Percentiles rank a stretch among this genome's conserved stretches.
These are phyloP conservation scores for Poecile montanus DNA, from an alignment of 2,797 vertebrate genomes.

Conservation along the genomic window DNA sequence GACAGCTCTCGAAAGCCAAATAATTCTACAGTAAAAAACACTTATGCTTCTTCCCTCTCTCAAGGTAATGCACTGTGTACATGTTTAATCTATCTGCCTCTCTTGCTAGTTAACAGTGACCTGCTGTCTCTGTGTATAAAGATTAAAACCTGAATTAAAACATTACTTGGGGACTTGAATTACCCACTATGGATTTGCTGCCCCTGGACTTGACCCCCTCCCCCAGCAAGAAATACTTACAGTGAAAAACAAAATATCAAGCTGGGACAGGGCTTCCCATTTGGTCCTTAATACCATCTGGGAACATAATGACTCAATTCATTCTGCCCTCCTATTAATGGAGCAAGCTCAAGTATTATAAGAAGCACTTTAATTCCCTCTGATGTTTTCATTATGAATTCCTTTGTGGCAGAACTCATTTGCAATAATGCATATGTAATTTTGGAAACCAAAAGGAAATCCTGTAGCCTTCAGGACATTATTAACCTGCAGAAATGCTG, in stretches of 20 bases:
- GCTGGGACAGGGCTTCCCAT: slow-evolving; percentile 35
- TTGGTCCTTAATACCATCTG: slow-evolving; percentile 50
- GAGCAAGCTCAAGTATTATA: slow-evolving; percentile 67
- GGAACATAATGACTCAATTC: slow-evolving; percentile 64
- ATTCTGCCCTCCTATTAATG: slow-evolving; percentile 74
- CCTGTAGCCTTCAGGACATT: slow-evolving; percentile 62
- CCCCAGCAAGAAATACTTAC: slow-evolving; percentile 39
- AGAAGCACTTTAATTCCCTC: slow-evolving; percentile 71
- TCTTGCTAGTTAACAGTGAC: slow-evolving; percentile 61
- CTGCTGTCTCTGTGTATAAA: slow-evolving; percentile 51
- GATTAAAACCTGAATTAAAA: slow-evolving; percentile 70
- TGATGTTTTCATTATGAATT: slow-evolving; percentile 74
- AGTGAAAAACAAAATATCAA: background rate
- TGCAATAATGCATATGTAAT: slow-evolving; percentile 75
- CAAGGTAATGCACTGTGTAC: slow-evolving; percentile 50
- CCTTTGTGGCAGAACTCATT: slow-evolving; percentile 72
- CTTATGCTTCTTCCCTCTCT: background rate
- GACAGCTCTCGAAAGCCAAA: slow-evolving; percentile 11
- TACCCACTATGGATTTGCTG: slow-evolving; percentile 57
- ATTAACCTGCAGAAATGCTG: slow-evolving; percentile 69
- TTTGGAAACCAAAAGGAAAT: slow-evolving; percentile 68
- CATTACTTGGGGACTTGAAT: slow-evolving; percentile 63
- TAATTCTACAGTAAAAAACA: background rate
- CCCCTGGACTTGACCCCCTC: slow-evolving; percentile 49
- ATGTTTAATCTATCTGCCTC: slow-evolving; percentile 61